Base-by-base conservation (phyloP, 2,888 invertebrate genomes). In the Allolobophora icterica region DNA sequence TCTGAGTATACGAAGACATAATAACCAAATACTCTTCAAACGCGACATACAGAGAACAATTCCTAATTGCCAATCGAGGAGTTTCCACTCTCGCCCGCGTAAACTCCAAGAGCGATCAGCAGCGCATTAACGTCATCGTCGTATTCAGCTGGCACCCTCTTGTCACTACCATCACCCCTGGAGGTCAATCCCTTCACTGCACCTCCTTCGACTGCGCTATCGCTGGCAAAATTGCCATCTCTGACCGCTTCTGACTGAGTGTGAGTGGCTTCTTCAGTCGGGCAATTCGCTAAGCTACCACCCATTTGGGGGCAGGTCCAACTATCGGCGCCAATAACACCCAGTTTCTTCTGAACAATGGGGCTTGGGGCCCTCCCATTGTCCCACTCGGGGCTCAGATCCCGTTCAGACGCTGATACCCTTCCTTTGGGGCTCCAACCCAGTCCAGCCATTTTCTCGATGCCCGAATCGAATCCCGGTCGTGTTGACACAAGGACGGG, bases 101-200 rank as follows among this genome's bases (percentile, higher is more conserved):
- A 87, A 34, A 87, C 87, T 17, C 87, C 87, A 35, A 87, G 87
- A 24, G 35, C 87, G 6, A 87, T 24, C 35, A 87, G 87, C 34
- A 87, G 87, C 34, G 87, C 87, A 33, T 87, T 87, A 38, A 87
- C 34, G 34, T 87, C 87, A 87, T 87, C 33, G 24, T 87, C 71
- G n/a, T 71, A 71, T 11, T 71, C 71, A 71, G 71, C 71, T 71
- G 71, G 71, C 13, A 8, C 30, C 71, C n/a, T 71, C n/a, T 71
- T 71, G 71, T 17, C 71, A 71, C 11, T 13, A n/a, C 71, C 24
- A 21, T 52, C 52, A 52, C 21, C n/a, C n/a, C 71, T n/a, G n/a
- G 71, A 30, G n/a, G 71, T n/a, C 71, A 71, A 71, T 13, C 71
- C 71, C n/a, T 71, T 71, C n/a, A 71, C 11, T 71, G 71, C 71